These are phyloP conservation scores for Tribolium freemani DNA, from an alignment of 2,888 invertebrate species.

Conservation along the genomic window DNA sequence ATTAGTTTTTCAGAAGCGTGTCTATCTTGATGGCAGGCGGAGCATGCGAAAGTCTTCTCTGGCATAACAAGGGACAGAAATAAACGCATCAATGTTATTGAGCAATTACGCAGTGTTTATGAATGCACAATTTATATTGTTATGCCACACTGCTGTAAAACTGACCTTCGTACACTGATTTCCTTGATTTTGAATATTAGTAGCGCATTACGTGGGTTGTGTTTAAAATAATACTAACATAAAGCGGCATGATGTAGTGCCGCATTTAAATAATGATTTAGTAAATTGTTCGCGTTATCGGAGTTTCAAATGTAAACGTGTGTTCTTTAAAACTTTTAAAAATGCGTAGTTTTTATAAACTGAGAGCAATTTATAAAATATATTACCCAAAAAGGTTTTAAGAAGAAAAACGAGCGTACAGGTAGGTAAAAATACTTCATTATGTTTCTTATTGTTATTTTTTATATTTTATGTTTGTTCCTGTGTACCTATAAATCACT, in stretches of 20 bases:
- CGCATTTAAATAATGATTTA: not conserved
- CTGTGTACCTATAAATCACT: too few relatives aligned
- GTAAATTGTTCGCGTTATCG: not conserved
- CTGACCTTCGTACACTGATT: conserved; percentile 4
- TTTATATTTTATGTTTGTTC: too few relatives aligned
- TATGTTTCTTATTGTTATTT: too few relatives aligned
- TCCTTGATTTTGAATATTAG: not conserved
- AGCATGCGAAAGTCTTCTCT: not conserved
- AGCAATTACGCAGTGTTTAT: not conserved
- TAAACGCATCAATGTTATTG: not conserved
- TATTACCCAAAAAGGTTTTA: too few relatives aligned
- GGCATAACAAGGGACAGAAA: not conserved
- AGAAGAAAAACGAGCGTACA: too few relatives aligned
- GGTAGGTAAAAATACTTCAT: too few relatives aligned
- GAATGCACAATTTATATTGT: not conserved
- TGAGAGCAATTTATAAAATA: too few relatives aligned
- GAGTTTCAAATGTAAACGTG: too few relatives aligned
- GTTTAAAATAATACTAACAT: not conserved
- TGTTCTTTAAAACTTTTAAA: too few relatives aligned
- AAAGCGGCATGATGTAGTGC: not conserved
- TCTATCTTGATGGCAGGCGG: not conserved
- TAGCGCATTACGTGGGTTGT: not conserved
- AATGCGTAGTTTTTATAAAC: too few relatives aligned
- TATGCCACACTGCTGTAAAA: conserved; percentile 10
- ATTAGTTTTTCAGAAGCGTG: conserved; percentile 2